Conservation (phyloP, 2,113 vertebrate species). For the Hippocampus comes region DNA sequence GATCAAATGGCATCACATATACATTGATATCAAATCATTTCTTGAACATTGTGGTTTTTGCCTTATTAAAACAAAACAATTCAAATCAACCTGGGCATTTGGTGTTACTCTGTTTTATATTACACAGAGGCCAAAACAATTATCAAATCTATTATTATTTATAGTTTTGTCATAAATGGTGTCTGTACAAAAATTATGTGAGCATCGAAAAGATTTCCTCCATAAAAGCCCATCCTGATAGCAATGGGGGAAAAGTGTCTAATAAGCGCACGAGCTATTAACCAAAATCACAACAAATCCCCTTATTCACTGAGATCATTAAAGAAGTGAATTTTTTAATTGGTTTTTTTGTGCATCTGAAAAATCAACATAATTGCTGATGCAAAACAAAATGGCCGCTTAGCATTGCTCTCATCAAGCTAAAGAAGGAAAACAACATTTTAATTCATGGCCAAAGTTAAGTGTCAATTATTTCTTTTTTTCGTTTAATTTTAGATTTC, state of each 20-base stretch:
- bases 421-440: background rate
- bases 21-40: background rate
- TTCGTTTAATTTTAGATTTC: background rate
- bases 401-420: too few relatives aligned
- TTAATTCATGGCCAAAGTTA: background rate
- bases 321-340: background rate
- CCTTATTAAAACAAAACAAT: background rate
- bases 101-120: background rate
- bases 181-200: background rate
- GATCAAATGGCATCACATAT: background rate
- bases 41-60: background rate
- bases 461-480: background rate
- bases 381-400: background rate
- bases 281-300: background rate
- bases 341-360: background rate
- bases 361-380: background rate
- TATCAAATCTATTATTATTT: background rate
- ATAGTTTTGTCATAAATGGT: background rate
- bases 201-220: background rate
- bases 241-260: background rate
- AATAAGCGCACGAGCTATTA: background rate
- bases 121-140: background rate
- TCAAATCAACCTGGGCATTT: background rate
- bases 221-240: background rate
- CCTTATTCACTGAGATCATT: background rate